Evolutionary conservation across 2,888 invertebrate species (phyloP), one percentile per base, ranked within the genome.

Genomic region (Gibbula magus): DNA sequence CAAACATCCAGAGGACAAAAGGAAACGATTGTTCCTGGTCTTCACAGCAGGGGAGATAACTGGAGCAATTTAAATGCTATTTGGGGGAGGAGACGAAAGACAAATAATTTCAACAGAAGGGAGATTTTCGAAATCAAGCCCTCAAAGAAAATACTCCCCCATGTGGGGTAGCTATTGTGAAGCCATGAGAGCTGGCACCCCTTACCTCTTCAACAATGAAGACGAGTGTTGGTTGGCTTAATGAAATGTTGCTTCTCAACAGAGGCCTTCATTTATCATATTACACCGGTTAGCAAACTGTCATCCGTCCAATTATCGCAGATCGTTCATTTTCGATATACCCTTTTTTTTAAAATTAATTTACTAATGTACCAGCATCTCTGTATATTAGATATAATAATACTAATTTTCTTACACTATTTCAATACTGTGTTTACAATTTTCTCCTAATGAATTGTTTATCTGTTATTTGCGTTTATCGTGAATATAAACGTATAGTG

Each of bases 51-150:
- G 70, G 70, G 70, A 70, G 70, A 70, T 35, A 70, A 70, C 70
- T 70, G 32, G 70, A 70, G 70, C 70, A 70, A 70, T 70, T 70
- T 70, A 70, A 70, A 70, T 35, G 39, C 70, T 70, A 70, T 70
- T 70, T 32, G 70, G 20, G 39, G 70, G 70, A 70, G 70, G 70
- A 35, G 20, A 70, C 29, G 32, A 32, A 32, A 70, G 70, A 70
- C 70, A 70, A 70, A n/a, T 20, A 70, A 32, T 70, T 70, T 70
- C 35, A 70, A 8, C 70, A 70, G 32, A 25, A 35, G 70, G 70
- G 39, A 70, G 70, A 70, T 70, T 70, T 35, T 20, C 32, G 70
- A 35, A 70, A 70, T 70, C 39, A 70, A 70, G 13, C 29, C 70
- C 70, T 70, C n/a, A 20, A 35, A 70, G 39, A 32, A 18, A 70